Evolutionary conservation across 2,113 vertebrate genomes (phyloP).

Genomic region (Pangasianodon gigas): DNA sequence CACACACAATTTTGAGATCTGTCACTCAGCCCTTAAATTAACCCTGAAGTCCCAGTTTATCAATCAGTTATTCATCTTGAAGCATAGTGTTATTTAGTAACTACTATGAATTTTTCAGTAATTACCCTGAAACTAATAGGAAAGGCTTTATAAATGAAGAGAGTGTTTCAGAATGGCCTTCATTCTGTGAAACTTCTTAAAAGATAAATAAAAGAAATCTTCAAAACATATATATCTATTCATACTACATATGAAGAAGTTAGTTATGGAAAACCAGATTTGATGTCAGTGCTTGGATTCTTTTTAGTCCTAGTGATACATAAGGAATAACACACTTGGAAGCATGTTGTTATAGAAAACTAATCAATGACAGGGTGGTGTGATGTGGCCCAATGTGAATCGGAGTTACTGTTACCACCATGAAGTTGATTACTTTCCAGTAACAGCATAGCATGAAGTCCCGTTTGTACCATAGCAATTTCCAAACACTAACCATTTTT

Average conservation of each 20-base stretch:
- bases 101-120: background rate
- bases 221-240: background rate
- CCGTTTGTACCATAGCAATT: too few relatives aligned
- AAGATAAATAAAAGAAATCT: background rate
- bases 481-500: background rate
- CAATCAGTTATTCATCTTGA: background rate
- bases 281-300: background rate
- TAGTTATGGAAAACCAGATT: background rate
- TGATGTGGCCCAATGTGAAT: background rate
- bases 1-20: background rate
- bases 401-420: background rate
- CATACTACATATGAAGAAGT: background rate
- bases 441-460: too few relatives aligned
- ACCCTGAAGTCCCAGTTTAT: background rate
- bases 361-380: background rate
- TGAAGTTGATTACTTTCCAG: background rate
- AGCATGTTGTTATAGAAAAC: too few relatives aligned
- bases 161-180: too few relatives aligned
- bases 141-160: background rate
- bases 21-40: conserved; percentile 10
- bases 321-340: too few relatives aligned
- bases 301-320: background rate
- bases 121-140: background rate
- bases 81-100: background rate
- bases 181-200: too few relatives aligned